phyloP scores from a whole-genome alignment of 2,797 vertebrate species.

The Macrochelys suwanniensis region DNA sequence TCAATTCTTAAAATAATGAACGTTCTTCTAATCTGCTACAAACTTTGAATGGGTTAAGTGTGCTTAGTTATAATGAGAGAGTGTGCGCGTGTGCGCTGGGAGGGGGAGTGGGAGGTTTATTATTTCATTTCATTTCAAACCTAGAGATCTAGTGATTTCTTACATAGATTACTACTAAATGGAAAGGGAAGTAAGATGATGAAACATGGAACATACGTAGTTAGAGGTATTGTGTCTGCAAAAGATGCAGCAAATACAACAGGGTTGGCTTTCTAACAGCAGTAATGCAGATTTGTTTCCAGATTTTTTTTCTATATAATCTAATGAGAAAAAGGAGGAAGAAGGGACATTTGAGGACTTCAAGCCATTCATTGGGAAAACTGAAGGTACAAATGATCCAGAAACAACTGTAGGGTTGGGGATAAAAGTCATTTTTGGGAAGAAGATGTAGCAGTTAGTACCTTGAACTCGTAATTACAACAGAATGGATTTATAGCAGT shows the following conservation, averaged over 20 bases:
- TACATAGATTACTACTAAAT: neutral
- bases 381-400: neutral
- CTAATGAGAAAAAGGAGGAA: neutral
- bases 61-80: neutral
- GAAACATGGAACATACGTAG: neutral
- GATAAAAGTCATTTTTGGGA: neutral
- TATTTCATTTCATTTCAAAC: slow-evolving; percentile 43
- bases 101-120: neutral
- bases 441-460: neutral
- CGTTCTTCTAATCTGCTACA: slow-evolving; percentile 29
- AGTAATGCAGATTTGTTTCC: neutral
- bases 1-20: slow-evolving; percentile 51
- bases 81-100: neutral
- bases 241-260: neutral
- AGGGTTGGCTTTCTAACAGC: neutral
- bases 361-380: slow-evolving; percentile 13
- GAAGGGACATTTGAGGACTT: neutral
- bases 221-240: neutral
- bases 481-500: neutral
- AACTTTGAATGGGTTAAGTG: slow-evolving; percentile 18
- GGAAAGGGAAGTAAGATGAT: slow-evolving; percentile 4
- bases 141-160: slow-evolving; percentile 6
- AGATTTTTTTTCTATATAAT: neutral
- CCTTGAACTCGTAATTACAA: neutral
- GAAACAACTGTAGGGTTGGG: neutral